Conservation (phyloP, 2,113 vertebrate species). For the Psammodynastes pulverulentus region DNA sequence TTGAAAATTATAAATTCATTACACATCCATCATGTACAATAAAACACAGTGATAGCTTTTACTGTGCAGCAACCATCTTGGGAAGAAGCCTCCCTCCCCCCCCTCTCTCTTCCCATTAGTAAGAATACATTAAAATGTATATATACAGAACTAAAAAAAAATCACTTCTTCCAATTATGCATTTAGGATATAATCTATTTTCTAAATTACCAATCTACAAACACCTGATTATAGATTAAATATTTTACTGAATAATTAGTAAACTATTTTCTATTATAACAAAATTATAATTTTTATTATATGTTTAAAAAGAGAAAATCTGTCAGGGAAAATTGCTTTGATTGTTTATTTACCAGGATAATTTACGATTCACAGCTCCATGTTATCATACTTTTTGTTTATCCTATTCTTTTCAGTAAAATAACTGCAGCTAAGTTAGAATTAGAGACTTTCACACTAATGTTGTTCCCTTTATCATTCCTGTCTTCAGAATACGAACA, state of each 20-base stretch:
- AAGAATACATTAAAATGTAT: not conserved
- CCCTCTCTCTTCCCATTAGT: no score
- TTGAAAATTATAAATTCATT: slow-evolving; percentile 1
- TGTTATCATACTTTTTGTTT: not conserved
- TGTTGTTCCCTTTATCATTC: not conserved
- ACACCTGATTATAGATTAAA: not conserved
- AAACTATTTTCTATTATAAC: not conserved
- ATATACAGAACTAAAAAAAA: not conserved
- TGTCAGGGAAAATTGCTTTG: not conserved
- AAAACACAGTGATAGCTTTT: no score
- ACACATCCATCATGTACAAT: not conserved
- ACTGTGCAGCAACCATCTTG: no score
- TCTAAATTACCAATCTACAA: not conserved
- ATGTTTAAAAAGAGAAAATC: not conserved
- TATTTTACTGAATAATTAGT: not conserved
- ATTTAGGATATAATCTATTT: not conserved
- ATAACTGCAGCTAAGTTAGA: not conserved
- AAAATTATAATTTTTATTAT: not conserved
- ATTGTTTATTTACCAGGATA: not conserved
- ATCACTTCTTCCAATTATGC: not conserved
- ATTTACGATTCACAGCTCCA: not conserved
- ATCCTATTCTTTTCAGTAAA: not conserved
- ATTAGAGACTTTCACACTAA: not conserved
- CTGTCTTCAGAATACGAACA: not conserved
- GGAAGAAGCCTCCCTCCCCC: no score